Conservation (phyloP, 2,797 vertebrate species). For the Typhlichthys eigenmanni region DNA sequence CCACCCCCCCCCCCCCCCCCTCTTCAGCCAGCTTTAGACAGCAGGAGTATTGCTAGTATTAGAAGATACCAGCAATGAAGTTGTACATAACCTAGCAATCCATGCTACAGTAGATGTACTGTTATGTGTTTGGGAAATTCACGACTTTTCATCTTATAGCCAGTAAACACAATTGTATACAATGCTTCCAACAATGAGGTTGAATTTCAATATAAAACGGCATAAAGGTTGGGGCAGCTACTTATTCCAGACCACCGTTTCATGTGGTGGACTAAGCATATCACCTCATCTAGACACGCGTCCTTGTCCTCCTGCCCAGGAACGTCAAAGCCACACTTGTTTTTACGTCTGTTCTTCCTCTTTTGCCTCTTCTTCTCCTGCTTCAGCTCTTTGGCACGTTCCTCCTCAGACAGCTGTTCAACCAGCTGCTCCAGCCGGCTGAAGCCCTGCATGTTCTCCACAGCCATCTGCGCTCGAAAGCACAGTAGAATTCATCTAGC, state of each 20-base stretch:
- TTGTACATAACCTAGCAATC: too few relatives aligned
- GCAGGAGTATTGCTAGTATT: too few relatives aligned
- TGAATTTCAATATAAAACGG: too few relatives aligned
- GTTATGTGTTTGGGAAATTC: too few relatives aligned
- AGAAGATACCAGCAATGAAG: too few relatives aligned
- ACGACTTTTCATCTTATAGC: not conserved
- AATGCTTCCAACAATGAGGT: too few relatives aligned
- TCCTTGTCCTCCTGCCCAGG: slow-evolving; percentile 83
- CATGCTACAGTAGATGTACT: too few relatives aligned
- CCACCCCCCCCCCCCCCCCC: too few relatives aligned
- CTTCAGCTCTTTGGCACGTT: slow-evolving; percentile 92
- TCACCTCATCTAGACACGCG: slow-evolving; percentile 85
- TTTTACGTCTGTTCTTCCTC: slow-evolving; percentile 94
- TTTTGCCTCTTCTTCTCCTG: slow-evolving; percentile 98
- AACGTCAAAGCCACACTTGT: slow-evolving; percentile 89
- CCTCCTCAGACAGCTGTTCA: slow-evolving; percentile 95
- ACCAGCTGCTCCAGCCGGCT: slow-evolving; percentile 95
- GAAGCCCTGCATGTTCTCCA: slow-evolving; percentile 96
- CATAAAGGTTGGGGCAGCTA: too few relatives aligned
- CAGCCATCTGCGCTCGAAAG: slow-evolving; percentile 82
- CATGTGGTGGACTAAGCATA: not conserved
- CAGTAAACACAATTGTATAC: too few relatives aligned
- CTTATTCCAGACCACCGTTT: not conserved
- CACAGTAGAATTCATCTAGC: not conserved
- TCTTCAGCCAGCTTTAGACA: too few relatives aligned